Conservation (phyloP, 2,113 vertebrate species). For the Ctenodactylus gundi region DNA sequence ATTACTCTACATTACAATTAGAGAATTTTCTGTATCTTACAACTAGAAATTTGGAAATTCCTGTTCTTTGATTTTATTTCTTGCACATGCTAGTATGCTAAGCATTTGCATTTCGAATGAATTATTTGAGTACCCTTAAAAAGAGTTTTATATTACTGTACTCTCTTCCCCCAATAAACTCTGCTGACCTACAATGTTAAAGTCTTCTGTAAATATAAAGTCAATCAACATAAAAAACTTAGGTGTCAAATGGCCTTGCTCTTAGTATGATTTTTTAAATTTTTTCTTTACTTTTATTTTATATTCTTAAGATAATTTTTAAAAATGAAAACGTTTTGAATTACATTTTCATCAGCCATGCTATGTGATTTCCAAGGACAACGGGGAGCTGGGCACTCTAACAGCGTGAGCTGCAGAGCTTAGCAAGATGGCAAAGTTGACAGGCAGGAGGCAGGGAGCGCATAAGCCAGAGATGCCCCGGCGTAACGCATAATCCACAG, state of each 20-base stretch:
- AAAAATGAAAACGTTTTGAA: not conserved
- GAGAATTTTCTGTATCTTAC: not conserved
- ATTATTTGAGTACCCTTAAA: not conserved
- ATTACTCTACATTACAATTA: not conserved
- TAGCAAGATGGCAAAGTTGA: slow-evolving; percentile 30
- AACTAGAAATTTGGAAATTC: not conserved
- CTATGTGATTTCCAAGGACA: not conserved
- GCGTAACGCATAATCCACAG: too few species aligned
- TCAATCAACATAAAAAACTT: not conserved
- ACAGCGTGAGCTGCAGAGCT: not conserved
- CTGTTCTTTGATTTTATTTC: slow-evolving; percentile 10
- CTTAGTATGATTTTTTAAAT: not conserved
- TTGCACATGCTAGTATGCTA: not conserved
- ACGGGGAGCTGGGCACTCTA: not conserved
- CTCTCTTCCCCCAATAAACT: not conserved
- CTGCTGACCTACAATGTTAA: not conserved
- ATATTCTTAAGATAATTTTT: slow-evolving; percentile 14
- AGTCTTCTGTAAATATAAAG: not conserved
- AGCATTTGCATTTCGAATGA: not conserved
- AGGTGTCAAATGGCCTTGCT: not conserved
- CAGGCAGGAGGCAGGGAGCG: slow-evolving; percentile 27
- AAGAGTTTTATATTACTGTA: not conserved
- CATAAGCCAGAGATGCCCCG: not conserved
- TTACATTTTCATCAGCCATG: not conserved
- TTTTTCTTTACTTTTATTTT: not conserved